Percentiles rank a stretch among this genome's conserved stretches.
These are phyloP conservation scores for Drosophila repletoides DNA, from an alignment of 1,140 invertebrate species.

Conservation along the genomic window DNA sequence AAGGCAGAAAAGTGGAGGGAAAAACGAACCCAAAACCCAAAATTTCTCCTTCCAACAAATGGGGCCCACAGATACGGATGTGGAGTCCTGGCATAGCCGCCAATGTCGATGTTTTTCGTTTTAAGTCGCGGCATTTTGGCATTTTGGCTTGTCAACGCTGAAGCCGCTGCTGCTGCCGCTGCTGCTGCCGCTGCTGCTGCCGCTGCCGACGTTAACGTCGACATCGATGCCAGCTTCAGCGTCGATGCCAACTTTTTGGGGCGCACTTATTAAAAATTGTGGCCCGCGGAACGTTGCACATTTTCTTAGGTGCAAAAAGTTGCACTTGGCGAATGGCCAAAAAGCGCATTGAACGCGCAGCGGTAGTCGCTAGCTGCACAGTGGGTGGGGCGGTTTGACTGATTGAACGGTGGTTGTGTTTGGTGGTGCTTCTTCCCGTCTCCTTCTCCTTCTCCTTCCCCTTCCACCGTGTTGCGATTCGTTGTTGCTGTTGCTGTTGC, in stretches of 20 bases:
- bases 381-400: constrained; percentile 14
- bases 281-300: constrained; percentile 34
- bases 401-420: constrained; percentile 24
- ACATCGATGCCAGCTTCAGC: not conserved
- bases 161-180: not conserved
- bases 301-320: constrained; percentile 77
- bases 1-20: constrained; percentile 11
- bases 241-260: constrained; percentile 27
- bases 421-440: not conserved
- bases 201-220: not conserved
- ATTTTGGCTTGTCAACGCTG: constrained; percentile 58
- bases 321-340: constrained; percentile 55
- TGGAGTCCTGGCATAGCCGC: not conserved
- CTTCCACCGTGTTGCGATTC: not conserved
- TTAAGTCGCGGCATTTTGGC: constrained; percentile 49
- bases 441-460: not conserved
- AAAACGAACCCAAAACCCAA: not conserved
- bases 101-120: constrained; percentile 50
- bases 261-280: constrained; percentile 53
- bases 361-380: not conserved
- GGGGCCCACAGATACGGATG: not conserved
- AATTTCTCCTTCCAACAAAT: not conserved
- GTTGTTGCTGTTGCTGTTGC: not conserved
- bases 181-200: not conserved
- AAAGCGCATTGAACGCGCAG: constrained; percentile 26